Evolutionary conservation across 2,888 invertebrate genomes (phyloP).

Genomic region (Halictus ligatus): DNA sequence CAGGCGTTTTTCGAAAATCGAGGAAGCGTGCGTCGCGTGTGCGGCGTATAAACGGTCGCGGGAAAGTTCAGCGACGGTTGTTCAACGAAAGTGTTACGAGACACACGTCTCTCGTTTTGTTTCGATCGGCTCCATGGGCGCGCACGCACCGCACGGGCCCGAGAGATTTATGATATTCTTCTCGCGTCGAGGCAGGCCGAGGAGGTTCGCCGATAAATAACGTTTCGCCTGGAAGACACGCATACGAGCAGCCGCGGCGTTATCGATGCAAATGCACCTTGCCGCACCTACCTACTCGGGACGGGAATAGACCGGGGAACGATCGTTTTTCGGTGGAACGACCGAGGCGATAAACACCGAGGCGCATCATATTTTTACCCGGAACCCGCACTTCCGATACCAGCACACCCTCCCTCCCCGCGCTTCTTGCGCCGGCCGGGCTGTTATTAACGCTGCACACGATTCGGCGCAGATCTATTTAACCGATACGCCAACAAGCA

Average conservation of each 20-base stretch:
- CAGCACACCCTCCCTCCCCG: no score
- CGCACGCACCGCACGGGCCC: slow-evolving; percentile 37
- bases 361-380: slow-evolving; percentile 2
- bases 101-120: slow-evolving; percentile 28
- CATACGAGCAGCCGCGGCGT: slow-evolving; percentile 56
- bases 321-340: slow-evolving; percentile 51
- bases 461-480: slow-evolving; percentile 12
- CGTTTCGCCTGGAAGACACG: slow-evolving; percentile 68
- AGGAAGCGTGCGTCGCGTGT: not conserved
- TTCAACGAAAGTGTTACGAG: slow-evolving; percentile 40
- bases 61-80: slow-evolving; percentile 24
- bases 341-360: slow-evolving; percentile 1
- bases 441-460: not conserved
- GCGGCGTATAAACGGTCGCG: not conserved
- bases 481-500: not conserved
- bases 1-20: not conserved
- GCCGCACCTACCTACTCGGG: slow-evolving; percentile 64
- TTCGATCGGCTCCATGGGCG: slow-evolving; percentile 31
- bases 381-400: not conserved
- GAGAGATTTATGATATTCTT: slow-evolving; percentile 71
- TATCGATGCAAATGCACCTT: slow-evolving; percentile 73
- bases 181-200: slow-evolving; percentile 53
- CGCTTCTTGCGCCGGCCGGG: not conserved
- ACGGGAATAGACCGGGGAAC: slow-evolving; percentile 59
- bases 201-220: slow-evolving; percentile 67